These are phyloP conservation scores for Parthenolecanium corni DNA, from an alignment of 2,888 invertebrate genomes.

Conservation along the genomic window DNA sequence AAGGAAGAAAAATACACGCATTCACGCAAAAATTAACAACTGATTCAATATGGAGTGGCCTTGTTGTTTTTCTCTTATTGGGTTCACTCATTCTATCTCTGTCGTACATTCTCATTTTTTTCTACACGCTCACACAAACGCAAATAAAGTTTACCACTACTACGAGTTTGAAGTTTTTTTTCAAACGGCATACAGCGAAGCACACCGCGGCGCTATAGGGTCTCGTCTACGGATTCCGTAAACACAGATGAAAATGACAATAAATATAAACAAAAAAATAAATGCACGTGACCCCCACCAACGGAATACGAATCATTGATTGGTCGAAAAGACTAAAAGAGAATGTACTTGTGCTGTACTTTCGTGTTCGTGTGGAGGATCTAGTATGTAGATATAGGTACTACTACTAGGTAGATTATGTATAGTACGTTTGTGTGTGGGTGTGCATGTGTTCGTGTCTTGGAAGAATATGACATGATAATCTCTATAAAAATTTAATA, in stretches of 20 bases:
- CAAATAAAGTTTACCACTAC: not conserved
- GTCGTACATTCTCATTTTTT: constrained; percentile 14
- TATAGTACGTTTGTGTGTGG: too few species aligned
- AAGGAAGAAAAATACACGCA: too few species aligned
- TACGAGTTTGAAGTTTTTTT: not conserved
- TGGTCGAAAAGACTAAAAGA: constrained; percentile 14
- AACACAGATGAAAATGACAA: constrained; percentile 34
- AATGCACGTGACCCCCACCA: constrained; percentile 35
- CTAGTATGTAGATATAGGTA: too few species aligned
- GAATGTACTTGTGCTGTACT: not conserved
- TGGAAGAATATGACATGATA: too few species aligned
- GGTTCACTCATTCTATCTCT: constrained; percentile 28
- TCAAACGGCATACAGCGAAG: constrained; percentile 13
- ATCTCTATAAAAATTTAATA: too few species aligned
- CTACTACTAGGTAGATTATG: too few species aligned
- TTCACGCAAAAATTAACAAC: constrained; percentile 48
- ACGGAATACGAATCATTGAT: constrained; percentile 26
- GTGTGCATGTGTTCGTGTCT: too few species aligned
- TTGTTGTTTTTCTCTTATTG: constrained; percentile 37
- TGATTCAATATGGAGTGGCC: constrained; percentile 51
- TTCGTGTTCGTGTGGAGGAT: constrained; percentile 10
- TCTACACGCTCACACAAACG: too few species aligned
- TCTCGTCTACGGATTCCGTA: constrained; percentile 37
- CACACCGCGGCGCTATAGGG: constrained; percentile 34
- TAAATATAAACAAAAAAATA: constrained; percentile 36